A percentile compares a stretch with the other conserved stretches of the same genome.
Evolutionary conservation across 2,888 invertebrate genomes (phyloP).

Genomic region (Calameuta idolon): DNA sequence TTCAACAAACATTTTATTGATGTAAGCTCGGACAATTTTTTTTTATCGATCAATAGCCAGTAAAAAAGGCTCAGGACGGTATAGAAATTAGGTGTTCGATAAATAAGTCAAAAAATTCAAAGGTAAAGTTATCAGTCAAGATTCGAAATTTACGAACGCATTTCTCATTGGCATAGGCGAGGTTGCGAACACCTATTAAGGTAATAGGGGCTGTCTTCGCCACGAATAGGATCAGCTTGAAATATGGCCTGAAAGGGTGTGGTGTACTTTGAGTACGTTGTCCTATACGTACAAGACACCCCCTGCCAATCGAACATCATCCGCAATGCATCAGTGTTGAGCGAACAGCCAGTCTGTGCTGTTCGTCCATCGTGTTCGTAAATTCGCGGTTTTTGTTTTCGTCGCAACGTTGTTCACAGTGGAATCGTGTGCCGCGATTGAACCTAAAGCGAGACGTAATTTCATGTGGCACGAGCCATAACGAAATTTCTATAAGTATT

Average conservation of each 20-base stretch:
- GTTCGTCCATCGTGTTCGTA: constrained; percentile 31
- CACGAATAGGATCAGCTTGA: constrained; percentile 12
- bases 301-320: constrained; percentile 34
- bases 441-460: background rate
- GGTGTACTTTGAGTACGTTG: constrained; percentile 30
- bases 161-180: constrained; percentile 33
- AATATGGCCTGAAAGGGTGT: constrained; percentile 38
- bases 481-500: background rate
- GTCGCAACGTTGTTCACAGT: background rate
- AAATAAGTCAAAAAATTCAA: background rate
- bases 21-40: too few relatives aligned
- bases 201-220: constrained; percentile 31
- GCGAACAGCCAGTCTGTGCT: constrained; percentile 43
- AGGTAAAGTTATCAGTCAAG: constrained; percentile 32
- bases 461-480: background rate
- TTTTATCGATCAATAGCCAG: too few relatives aligned
- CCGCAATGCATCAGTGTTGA: constrained; percentile 54
- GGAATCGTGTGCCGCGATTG: background rate
- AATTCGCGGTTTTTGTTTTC: background rate
- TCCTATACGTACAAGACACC: constrained; percentile 31
- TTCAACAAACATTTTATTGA: too few relatives aligned
- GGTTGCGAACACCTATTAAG: constrained; percentile 42
- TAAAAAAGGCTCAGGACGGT: too few relatives aligned
- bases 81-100: background rate
- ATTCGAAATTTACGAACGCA: constrained; percentile 37